Conservation (phyloP, 2,888 invertebrate genomes). For the Eristalinus sepulchralis region DNA sequence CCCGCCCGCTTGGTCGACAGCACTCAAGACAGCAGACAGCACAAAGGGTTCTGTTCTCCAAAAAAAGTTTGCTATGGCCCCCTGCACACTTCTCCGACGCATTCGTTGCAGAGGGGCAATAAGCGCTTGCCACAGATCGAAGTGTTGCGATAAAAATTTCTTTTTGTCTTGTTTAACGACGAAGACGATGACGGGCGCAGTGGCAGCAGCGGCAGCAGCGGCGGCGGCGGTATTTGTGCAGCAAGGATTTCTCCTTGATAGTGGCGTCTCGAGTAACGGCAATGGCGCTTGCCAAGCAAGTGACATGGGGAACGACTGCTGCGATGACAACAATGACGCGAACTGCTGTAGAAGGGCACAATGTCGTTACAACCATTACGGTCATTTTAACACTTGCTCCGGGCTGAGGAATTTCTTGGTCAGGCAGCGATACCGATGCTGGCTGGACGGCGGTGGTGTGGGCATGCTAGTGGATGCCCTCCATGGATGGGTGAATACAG, state of each 20-base stretch:
- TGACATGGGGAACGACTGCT: constrained; percentile 24
- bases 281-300: constrained; percentile 11
- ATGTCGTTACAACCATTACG: constrained; percentile 49
- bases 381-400: constrained; percentile 55
- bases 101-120: constrained; percentile 51
- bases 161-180: constrained; percentile 14
- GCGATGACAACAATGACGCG: not conserved
- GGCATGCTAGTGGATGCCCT: not conserved
- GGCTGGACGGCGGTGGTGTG: not conserved
- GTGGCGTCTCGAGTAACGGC: constrained; percentile 1
- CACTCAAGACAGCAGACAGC: constrained; percentile 38
- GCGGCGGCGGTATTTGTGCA: constrained; percentile 26
- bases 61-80: constrained; percentile 37
- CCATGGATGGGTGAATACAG: not conserved
- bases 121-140: constrained; percentile 61
- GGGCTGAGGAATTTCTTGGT: constrained; percentile 15
- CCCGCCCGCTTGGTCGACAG: constrained; percentile 3
- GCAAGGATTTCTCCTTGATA: constrained; percentile 24
- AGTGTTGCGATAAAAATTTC: constrained; percentile 59
- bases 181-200: too few relatives aligned
- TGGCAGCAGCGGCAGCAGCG: too few relatives aligned
- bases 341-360: constrained; percentile 27
- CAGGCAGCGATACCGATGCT: constrained; percentile 3
- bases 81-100: not conserved
- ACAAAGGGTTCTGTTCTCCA: constrained; percentile 19